Conservation (phyloP, 2,888 invertebrate species). For the Agapostemon virescens region DNA sequence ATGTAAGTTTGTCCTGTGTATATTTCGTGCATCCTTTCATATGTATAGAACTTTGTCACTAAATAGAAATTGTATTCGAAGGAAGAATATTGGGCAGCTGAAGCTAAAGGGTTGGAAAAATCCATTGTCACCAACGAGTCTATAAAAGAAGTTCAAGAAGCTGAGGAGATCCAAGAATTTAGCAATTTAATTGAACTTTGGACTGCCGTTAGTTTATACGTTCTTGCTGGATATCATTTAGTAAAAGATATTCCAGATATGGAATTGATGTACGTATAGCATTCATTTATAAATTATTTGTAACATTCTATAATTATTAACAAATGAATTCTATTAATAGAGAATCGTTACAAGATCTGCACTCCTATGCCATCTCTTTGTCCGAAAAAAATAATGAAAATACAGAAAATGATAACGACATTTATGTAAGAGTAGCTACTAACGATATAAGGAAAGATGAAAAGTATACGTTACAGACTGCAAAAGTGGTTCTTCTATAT, state of each 20-base stretch:
- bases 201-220: conserved; percentile 75
- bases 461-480: conserved; percentile 62
- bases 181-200: conserved; percentile 75
- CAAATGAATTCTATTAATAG: conserved; percentile 50
- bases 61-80: conserved; percentile 63
- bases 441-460: conserved; percentile 51
- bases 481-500: conserved; percentile 66
- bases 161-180: conserved; percentile 65
- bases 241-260: conserved; percentile 72
- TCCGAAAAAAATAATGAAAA: conserved; percentile 11
- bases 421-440: conserved; percentile 10
- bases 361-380: conserved; percentile 42
- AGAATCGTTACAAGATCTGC: conserved; percentile 66
- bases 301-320: conserved; percentile 15
- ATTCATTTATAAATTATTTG: background rate
- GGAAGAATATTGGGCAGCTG: conserved; percentile 85
- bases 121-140: conserved; percentile 74
- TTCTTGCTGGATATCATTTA: conserved; percentile 67
- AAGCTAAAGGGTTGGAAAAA: conserved; percentile 82
- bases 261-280: conserved; percentile 69
- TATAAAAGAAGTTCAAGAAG: conserved; percentile 69
- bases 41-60: background rate
- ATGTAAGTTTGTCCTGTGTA: conserved; percentile 76
- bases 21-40: background rate
- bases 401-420: conserved; percentile 21